Conservation (phyloP, 1,140 invertebrate species). For the Potamilus streckersoni region DNA sequence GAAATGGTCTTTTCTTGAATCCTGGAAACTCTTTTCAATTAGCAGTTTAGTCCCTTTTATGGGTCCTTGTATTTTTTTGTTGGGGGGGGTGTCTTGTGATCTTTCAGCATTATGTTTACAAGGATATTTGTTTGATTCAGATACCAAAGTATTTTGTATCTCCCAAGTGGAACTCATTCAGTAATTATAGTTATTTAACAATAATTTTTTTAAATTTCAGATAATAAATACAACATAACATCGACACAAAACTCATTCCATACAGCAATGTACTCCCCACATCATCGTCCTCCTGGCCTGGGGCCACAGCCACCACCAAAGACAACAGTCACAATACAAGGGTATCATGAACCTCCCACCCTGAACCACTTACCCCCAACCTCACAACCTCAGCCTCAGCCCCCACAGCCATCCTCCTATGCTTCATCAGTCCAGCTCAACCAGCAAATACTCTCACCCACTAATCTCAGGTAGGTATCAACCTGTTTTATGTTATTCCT, state of each 20-base stretch:
- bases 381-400: constrained; percentile 41
- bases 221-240: constrained; percentile 32
- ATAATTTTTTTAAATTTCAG: constrained; percentile 12
- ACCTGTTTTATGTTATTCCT: no score
- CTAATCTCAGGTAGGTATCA: constrained; percentile 27
- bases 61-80: no score
- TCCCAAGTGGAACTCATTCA: no score
- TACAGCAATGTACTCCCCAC: constrained; percentile 45
- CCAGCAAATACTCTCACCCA: constrained; percentile 40
- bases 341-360: constrained; percentile 55
- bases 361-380: constrained; percentile 50
- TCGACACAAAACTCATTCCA: constrained; percentile 41
- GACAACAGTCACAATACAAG: constrained; percentile 30
- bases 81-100: no score
- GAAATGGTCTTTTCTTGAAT: no score
- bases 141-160: no score
- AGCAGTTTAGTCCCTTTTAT: no score
- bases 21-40: no score
- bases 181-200: neutral
- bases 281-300: constrained; percentile 40
- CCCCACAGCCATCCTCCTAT: constrained; percentile 29
- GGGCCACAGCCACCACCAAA: constrained; percentile 26
- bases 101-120: no score
- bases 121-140: no score
- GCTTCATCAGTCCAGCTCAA: constrained; percentile 34